A percentile compares a stretch with the other conserved stretches of the same genome.
Conservation (phyloP, 1,140 invertebrate species). For the Procambarus clarkii region DNA sequence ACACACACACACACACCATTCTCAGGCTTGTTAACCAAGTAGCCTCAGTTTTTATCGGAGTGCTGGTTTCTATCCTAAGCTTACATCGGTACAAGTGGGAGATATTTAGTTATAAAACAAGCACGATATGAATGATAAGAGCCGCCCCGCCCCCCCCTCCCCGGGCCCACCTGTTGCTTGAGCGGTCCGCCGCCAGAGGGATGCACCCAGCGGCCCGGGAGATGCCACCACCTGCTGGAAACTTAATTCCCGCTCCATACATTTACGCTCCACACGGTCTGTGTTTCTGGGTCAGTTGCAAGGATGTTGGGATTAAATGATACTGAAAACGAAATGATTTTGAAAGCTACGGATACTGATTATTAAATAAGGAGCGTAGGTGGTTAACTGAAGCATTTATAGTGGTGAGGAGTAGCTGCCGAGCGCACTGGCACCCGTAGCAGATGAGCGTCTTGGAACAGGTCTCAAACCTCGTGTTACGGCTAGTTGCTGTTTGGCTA, state of each 20-base stretch:
- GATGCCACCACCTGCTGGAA: neutral
- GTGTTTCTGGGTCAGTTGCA: neutral
- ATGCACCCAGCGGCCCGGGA: neutral
- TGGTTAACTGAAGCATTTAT: no score
- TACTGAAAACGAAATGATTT: no score
- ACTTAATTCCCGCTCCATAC: neutral
- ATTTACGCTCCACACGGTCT: neutral
- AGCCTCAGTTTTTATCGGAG: neutral
- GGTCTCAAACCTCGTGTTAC: constrained; percentile 48
- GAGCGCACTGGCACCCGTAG: neutral
- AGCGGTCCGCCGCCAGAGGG: constrained; percentile 11
- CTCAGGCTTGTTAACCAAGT: neutral
- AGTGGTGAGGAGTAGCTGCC: neutral
- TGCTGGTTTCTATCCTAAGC: neutral
- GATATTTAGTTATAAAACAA: neutral
- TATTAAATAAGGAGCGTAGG: no score
- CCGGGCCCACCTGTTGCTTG: constrained; percentile 53
- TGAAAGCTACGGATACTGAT: no score
- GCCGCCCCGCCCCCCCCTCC: neutral
- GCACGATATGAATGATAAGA: constrained; percentile 23
- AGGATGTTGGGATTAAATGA: no score
- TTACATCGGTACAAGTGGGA: neutral
- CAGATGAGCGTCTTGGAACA: constrained; percentile 29
- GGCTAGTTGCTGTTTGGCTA: constrained; percentile 47
- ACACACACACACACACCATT: neutral